These are phyloP conservation scores for Piscicola geometra DNA, from an alignment of 2,888 invertebrate genomes.

Conservation along the genomic window DNA sequence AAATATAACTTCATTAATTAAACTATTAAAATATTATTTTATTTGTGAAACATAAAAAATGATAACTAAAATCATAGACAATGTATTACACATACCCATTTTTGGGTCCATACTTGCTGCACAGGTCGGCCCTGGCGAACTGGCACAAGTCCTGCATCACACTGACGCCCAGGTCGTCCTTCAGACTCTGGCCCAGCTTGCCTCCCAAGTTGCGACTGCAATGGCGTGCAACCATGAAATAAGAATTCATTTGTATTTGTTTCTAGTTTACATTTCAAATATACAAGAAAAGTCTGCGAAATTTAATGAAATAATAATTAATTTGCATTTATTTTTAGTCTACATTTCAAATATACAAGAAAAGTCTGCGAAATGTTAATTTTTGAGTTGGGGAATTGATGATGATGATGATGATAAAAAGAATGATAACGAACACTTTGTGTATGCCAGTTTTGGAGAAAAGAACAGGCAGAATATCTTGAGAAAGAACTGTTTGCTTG, in stretches of 20 bases:
- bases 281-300: too few relatives aligned
- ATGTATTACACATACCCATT: constrained; percentile 80
- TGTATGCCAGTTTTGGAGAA: constrained; percentile 69
- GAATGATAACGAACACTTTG: constrained; percentile 63
- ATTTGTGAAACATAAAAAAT: too few relatives aligned
- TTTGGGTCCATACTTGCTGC: constrained; percentile 74
- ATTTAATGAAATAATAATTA: too few relatives aligned
- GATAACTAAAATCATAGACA: too few relatives aligned
- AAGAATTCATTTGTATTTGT: too few relatives aligned
- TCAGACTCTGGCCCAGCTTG: constrained; percentile 79
- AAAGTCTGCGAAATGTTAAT: background rate
- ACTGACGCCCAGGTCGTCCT: constrained; percentile 68
- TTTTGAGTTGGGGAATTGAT: background rate
- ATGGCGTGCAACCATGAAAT: too few relatives aligned
- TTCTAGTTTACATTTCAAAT: too few relatives aligned
- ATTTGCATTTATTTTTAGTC: too few relatives aligned
- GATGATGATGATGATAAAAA: constrained; percentile 22
- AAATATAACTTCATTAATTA: too few relatives aligned
- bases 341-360: too few relatives aligned
- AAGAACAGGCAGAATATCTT: constrained; percentile 65
- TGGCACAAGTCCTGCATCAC: constrained; percentile 74
- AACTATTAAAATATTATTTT: too few relatives aligned
- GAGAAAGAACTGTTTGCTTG: constrained; percentile 83
- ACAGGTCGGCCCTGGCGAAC: constrained; percentile 69
- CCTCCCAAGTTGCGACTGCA: constrained; percentile 76